Evolutionary conservation across 2,888 invertebrate species (phyloP), one percentile per base, ranked within the genome.

Genomic region (Tetropium fuscum): DNA sequence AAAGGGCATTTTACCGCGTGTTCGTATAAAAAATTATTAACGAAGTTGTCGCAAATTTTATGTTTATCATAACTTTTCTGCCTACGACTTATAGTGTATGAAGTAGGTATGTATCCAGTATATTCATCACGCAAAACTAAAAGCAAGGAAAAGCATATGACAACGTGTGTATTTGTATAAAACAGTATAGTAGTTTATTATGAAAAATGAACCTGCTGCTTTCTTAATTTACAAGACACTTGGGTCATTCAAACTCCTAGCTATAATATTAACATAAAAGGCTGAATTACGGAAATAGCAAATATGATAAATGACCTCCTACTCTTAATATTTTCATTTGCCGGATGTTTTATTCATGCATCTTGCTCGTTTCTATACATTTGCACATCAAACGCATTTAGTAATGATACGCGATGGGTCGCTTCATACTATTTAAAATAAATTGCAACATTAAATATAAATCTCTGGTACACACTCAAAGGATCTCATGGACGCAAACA

Each of bases 311-410:
- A 70, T 70, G 73, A 67, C 65, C 66, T 66, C 73, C 71, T 60
- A 73, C 73, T 70, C 70, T 70, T 69, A 71, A 71, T 70, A 73
- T 72, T 70, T 73, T 71, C 70, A 73, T 71, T 72, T 72, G 71
- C 66, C 55, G 45, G 57, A 73, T 73, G 71, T 71, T 64, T 73
- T 73, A 73, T 73, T 73, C 73, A 73, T 71, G 63, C 41, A 53
- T 57, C 64, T 69, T 64, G 67, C 67, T 60, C 61, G 55, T 66
- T 66, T 62, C 41, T 62, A 58, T 45, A 49, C 54, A 60, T 64
- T 60, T 58, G 64, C 61, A 58, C 56, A 53, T 61, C 56, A 51
- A 43, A 48, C 16, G 56, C 57, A 38, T 60, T 59, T 36, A 20
- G 38, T 40, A 38, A 49, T 27, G 34, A 38, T 20, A 15, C n/a